Evolutionary conservation across 2,113 vertebrate species (phyloP).

Genomic region (Gopherus evgoodei): DNA sequence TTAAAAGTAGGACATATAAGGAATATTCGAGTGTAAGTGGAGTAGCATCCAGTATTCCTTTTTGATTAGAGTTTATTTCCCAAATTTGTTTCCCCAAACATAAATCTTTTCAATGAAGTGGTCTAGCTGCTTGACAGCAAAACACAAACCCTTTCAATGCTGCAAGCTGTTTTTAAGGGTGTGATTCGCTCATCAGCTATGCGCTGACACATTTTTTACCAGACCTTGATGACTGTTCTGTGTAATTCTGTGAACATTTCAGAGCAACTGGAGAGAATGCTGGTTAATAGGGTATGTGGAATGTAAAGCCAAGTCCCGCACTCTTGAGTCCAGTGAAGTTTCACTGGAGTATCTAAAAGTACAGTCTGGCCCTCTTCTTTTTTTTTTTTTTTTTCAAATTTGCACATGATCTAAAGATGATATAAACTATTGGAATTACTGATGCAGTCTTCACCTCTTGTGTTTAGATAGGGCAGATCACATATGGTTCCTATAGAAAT

Average conservation of each 20-base stretch:
- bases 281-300: not conserved
- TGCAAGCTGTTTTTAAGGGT: not conserved
- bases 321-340: not conserved
- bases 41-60: conserved; percentile 53
- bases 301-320: not conserved
- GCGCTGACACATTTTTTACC: conserved; percentile 1
- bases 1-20: conserved; percentile 53
- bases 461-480: not conserved
- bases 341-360: not conserved
- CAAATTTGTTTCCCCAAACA: conserved; percentile 48
- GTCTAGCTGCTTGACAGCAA: conserved; percentile 43
- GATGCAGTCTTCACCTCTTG: fast-evolving
- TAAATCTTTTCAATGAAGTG: conserved; percentile 40
- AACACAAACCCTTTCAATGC: not conserved
- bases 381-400: too few relatives aligned
- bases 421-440: fast-evolving
- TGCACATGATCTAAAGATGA: not conserved
- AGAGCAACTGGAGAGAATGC: not conserved
- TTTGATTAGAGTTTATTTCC: conserved; percentile 72
- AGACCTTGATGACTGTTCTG: conserved; percentile 17
- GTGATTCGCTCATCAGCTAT: not conserved
- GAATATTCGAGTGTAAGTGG: conserved; percentile 57
- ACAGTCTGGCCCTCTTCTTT: not conserved
- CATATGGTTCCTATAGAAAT: not conserved
- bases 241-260: conserved; percentile 5